Conservation (phyloP, 1,140 invertebrate genomes). For the Stegodyphus dumicola region DNA sequence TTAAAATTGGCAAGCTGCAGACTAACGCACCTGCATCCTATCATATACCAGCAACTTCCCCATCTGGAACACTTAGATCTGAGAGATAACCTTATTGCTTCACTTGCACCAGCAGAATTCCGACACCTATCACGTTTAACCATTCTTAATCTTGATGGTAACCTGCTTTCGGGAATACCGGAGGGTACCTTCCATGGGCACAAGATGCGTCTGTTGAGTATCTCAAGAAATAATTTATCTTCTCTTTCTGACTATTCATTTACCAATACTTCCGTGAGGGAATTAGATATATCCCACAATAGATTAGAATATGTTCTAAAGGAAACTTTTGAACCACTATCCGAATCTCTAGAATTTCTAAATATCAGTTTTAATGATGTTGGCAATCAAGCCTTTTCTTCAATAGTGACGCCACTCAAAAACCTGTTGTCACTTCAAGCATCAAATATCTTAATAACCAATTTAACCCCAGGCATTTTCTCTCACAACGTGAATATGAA, state of each 20-base stretch:
- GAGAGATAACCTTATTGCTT: constrained; percentile 79
- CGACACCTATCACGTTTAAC: constrained; percentile 71
- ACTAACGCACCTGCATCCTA: constrained; percentile 62
- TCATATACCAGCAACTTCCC: constrained; percentile 62
- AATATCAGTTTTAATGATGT: constrained; percentile 77
- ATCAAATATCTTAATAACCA: constrained; percentile 60
- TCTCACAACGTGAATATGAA: constrained; percentile 48
- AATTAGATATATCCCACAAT: constrained; percentile 79
- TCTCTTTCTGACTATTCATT: constrained; percentile 78
- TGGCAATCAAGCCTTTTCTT: constrained; percentile 68
- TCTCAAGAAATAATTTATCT: constrained; percentile 79
- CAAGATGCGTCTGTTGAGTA: constrained; percentile 69
- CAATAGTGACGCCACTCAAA: constrained; percentile 72
- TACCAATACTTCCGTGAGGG: constrained; percentile 75
- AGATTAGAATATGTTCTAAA: constrained; percentile 76
- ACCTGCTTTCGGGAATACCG: constrained; percentile 76
- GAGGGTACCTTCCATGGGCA: constrained; percentile 78
- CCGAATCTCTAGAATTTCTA: constrained; percentile 74
- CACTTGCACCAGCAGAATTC: constrained; percentile 66
- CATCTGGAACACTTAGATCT: constrained; percentile 63
- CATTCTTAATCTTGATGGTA: constrained; percentile 78
- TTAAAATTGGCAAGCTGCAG: constrained; percentile 73
- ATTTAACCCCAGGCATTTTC: constrained; percentile 41
- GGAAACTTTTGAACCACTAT: constrained; percentile 73
- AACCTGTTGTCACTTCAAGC: constrained; percentile 72